Evolutionary conservation across 1,140 invertebrate genomes (phyloP).

Genomic region (Yoshiicerus persimilis): DNA sequence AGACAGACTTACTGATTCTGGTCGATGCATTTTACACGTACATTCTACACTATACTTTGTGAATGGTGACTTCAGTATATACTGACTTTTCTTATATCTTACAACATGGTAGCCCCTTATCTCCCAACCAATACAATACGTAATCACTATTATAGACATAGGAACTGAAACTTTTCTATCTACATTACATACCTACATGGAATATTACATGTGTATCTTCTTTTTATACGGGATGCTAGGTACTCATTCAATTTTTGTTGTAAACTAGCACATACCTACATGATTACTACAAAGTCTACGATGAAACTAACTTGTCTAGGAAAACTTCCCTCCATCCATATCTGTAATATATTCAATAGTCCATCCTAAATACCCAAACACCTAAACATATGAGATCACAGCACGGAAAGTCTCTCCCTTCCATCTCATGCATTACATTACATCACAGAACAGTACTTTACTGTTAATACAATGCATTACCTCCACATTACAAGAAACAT

Average conservation of each 20-base stretch:
- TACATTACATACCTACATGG: not conserved
- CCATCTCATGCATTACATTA: conserved; percentile 1
- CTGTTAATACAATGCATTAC: conserved; percentile 20
- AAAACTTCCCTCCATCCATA: not conserved
- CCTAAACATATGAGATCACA: not conserved
- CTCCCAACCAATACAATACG: not conserved
- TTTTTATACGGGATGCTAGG: not conserved
- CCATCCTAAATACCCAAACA: not conserved
- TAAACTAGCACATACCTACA: not conserved
- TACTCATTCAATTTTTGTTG: not conserved
- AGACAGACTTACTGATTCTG: conserved; percentile 17
- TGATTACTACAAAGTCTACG: not conserved
- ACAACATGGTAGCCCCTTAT: not conserved
- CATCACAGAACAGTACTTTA: not conserved
- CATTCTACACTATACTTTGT: not conserved
- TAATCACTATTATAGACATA: too few species aligned
- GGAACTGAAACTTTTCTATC: too few species aligned
- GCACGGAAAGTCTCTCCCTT: not conserved
- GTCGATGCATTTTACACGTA: not conserved
- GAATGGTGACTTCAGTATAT: too few species aligned
- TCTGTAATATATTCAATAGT: not conserved
- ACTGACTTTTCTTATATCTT: too few species aligned
- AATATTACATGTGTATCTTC: not conserved
- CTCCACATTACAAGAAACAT: conserved; percentile 1
- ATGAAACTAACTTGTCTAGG: not conserved